These are phyloP conservation scores for Trisateles emortualis DNA, from an alignment of 2,888 invertebrate genomes.

Conservation along the genomic window DNA sequence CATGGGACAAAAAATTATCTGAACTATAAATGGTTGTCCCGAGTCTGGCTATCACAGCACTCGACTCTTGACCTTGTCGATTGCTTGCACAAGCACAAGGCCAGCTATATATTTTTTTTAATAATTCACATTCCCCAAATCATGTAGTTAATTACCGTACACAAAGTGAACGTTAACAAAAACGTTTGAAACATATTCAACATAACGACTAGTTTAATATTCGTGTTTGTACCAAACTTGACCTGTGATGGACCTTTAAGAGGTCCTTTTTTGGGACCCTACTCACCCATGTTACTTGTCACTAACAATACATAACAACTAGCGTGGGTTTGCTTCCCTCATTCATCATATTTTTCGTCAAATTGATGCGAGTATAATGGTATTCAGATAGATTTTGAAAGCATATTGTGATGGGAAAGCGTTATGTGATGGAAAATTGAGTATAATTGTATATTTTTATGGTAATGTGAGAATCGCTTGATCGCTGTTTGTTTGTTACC, in stretches of 20 bases:
- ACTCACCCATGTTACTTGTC: slow-evolving; percentile 44
- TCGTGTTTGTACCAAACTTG: slow-evolving; percentile 23
- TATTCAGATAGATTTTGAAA: slow-evolving; percentile 16
- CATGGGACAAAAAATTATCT: no score
- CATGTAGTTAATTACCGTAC: background rate
- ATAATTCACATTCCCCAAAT: background rate
- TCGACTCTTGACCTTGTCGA: no score
- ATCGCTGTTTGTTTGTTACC: no score
- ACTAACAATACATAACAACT: slow-evolving; percentile 37
- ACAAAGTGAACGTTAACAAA: background rate
- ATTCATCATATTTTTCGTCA: slow-evolving; percentile 40
- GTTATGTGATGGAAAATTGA: background rate
- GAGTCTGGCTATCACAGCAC: no score
- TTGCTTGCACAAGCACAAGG: no score
- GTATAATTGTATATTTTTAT: background rate
- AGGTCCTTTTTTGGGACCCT: slow-evolving; percentile 22
- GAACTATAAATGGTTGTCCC: no score
- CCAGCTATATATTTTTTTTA: no score
- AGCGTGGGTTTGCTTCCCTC: slow-evolving; percentile 12
- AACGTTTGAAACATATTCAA: background rate
- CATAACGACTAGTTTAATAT: slow-evolving; percentile 4
- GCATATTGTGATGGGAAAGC: background rate
- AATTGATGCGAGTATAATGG: slow-evolving; percentile 18
- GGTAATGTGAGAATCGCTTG: background rate
- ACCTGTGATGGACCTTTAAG: slow-evolving; percentile 25